These are phyloP conservation scores for Acropora tenuis DNA, from an alignment of 64 coral and sea anemone species.

Conservation along the genomic window DNA sequence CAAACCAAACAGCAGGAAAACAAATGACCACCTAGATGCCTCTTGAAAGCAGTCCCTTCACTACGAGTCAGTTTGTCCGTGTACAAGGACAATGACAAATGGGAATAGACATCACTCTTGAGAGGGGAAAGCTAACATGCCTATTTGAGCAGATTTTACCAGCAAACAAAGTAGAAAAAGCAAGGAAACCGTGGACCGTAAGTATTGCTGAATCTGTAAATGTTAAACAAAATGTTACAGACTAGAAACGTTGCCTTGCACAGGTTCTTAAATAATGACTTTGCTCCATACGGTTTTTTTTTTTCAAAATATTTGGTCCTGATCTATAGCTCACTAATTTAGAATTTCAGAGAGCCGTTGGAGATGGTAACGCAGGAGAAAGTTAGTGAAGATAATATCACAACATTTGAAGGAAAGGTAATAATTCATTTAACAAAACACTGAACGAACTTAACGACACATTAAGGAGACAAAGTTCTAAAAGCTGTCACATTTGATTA, in stretches of 20 bases:
- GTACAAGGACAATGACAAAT: conserved; percentile 37
- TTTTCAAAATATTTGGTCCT: conserved; percentile 7
- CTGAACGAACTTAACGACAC: not conserved
- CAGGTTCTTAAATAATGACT: not conserved
- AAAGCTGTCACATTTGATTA: not conserved
- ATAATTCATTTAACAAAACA: not conserved
- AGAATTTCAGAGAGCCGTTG: conserved; percentile 15
- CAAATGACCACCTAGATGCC: conserved; percentile 29
- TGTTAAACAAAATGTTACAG: not conserved
- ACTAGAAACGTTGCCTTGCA: not conserved
- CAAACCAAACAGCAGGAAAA: not conserved
- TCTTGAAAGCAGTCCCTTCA: conserved; percentile 1
- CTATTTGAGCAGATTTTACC: conserved; percentile 16
- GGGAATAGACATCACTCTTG: conserved; percentile 35
- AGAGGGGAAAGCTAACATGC: conserved; percentile 5
- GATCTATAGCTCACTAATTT: not conserved
- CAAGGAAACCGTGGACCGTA: conserved; percentile 10
- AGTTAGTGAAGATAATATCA: conserved; percentile 5
- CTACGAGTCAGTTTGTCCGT: conserved; percentile 9
- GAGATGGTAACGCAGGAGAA: conserved; percentile 1
- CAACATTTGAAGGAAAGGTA: conserved; percentile 1
- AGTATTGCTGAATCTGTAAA: not conserved
- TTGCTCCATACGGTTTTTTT: not conserved
- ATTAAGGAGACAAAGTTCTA: not conserved
- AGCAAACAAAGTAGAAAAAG: not conserved